Conservation (phyloP, 2,113 vertebrate genomes). For the Dromaius novaehollandiae region DNA sequence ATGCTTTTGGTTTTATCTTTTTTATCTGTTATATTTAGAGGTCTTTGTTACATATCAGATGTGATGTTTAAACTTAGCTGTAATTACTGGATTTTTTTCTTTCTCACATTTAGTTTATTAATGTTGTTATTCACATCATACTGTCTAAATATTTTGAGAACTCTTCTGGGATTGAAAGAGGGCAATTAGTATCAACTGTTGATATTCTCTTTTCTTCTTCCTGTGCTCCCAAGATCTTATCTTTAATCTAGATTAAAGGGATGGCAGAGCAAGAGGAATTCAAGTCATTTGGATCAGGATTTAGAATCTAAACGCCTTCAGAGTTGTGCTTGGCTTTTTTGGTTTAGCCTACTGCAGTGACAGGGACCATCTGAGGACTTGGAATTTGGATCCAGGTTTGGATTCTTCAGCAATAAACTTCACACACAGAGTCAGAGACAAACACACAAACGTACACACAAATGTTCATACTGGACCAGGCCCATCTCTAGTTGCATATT, state of each 20-base stretch:
- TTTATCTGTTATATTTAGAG: constrained; percentile 28
- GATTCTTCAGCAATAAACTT: constrained; percentile 36
- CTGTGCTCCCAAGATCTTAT: not conserved
- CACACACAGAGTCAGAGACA: constrained; percentile 3
- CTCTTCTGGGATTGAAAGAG: constrained; percentile 18
- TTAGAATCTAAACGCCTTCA: constrained; percentile 15
- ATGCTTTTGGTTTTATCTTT: constrained; percentile 8
- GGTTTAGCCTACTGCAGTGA: constrained; percentile 21
- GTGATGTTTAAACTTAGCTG: constrained; percentile 31
- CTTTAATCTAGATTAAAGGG: constrained; percentile 48
- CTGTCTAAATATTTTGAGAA: constrained; percentile 49
- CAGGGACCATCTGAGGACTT: constrained; percentile 45
- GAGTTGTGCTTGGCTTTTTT: constrained; percentile 29
- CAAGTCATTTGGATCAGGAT: constrained; percentile 24
- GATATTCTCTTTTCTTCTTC: constrained; percentile 30
- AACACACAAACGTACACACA: not conserved
- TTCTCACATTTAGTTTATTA: constrained; percentile 49
- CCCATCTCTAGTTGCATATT: not conserved
- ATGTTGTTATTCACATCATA: not conserved
- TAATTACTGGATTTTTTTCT: constrained; percentile 38
- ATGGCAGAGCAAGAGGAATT: constrained; percentile 12
- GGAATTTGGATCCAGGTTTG: constrained; percentile 14
- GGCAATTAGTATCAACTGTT: constrained; percentile 48
- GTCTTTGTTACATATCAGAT: constrained; percentile 8
- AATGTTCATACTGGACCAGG: not conserved